Base-by-base conservation (phyloP, 37 sponge, comb jelly and placozoan species). In the Eunapius fragilis region DNA sequence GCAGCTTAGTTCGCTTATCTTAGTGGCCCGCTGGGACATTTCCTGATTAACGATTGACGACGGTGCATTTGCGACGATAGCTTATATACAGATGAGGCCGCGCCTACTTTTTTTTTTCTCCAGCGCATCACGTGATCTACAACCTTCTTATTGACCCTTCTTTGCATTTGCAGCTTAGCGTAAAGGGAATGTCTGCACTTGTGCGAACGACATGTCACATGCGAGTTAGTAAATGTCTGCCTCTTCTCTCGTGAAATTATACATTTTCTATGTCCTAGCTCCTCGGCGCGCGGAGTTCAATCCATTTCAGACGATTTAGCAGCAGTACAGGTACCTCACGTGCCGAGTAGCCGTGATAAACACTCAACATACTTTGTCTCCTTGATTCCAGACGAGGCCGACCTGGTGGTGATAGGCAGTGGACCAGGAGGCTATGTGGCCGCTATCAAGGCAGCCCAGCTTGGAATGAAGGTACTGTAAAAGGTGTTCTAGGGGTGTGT, bases 391-490 rank as follows among this genome's bases (percentile, higher is more conserved):
- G 95, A 82, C 34, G 92, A 89, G 45, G 78, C 88, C 23, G 98
- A 98, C 68, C 87, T 98, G 80, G 98, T 98, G 25, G 99, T 98
- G 41, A 95, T 98, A 28, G 99, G 99, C 25, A 91, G 93, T 72
- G 99, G 99, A 0, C 99, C 99, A 32, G 99, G 99, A n/a, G 99
- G 99, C 2, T 98, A 98, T 81, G 95, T 96, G 19, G 99, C 99
- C 33, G 99, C 99, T 69, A 96, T 98, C 77, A 98, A 96, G 76
- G 99, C 99, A 24, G 97, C 99, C 33, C 99, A 98, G 84, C 91
- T 98, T 0, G 99, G 99, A 25, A 68, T 96, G 75, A 91, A 91
- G 82, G 94, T 91, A 83, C n/a, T n/a, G n/a, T n/a, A n/a, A n/a
- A 6, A 13, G 71, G 4, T 26, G 37, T 36, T 33, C 7, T 31